Conservation (phyloP, 2,888 invertebrate genomes). For the Spicauda simplicius region DNA sequence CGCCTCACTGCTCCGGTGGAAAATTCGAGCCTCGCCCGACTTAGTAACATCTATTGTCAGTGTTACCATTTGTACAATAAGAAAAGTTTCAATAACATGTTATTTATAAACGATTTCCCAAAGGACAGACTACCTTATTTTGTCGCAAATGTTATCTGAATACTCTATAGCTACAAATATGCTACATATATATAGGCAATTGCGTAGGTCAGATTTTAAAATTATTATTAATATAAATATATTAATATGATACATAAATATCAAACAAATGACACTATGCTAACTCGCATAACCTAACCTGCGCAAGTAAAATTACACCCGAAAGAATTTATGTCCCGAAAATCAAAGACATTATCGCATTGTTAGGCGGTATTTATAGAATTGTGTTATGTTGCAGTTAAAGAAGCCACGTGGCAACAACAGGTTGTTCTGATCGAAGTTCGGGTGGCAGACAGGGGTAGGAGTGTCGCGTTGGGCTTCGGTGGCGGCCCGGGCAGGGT, state of each 20-base stretch:
- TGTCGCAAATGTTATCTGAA: too few relatives aligned
- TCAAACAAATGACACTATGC: too few relatives aligned
- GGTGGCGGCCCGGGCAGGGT: constrained; percentile 26
- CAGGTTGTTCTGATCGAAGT: constrained; percentile 52
- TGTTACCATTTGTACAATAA: neutral
- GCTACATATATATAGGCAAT: too few relatives aligned
- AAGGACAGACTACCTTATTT: too few relatives aligned
- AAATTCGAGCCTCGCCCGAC: neutral
- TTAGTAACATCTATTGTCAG: neutral
- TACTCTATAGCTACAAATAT: too few relatives aligned
- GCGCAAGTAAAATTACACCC: neutral
- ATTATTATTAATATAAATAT: too few relatives aligned
- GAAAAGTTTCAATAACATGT: neutral
- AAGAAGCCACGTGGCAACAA: constrained; percentile 54
- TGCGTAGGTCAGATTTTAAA: too few relatives aligned
- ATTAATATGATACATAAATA: too few relatives aligned
- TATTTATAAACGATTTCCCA: neutral
- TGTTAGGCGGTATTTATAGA: neutral
- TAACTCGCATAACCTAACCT: too few relatives aligned
- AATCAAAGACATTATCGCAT: neutral
- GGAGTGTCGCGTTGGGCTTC: constrained; percentile 42
- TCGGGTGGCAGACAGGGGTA: constrained; percentile 31
- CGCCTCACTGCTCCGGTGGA: neutral
- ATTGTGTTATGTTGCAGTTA: constrained; percentile 1
- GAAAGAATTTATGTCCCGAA: neutral